Evolutionary conservation across 2,888 invertebrate genomes (phyloP), one percentile per base, ranked within the genome.

Genomic region (Frankliniella intonsa): DNA sequence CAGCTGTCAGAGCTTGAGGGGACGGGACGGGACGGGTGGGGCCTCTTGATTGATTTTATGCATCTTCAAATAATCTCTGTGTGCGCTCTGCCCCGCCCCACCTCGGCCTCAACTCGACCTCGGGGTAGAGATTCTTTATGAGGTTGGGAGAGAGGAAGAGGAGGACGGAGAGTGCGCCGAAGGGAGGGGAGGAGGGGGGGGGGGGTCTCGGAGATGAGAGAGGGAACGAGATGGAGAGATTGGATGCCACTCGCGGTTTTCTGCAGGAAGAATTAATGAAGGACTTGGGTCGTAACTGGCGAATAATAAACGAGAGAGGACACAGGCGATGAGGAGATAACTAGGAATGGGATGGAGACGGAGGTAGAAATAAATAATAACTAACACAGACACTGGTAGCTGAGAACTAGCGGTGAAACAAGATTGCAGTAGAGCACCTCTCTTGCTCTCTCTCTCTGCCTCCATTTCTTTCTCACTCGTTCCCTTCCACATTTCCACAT

Each of bases 201-300:
- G 55, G 55, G 14, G 62, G 62, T 62, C 19, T 19, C 14, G 62
- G n/a, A 17, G 62, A n/a, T n/a, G 7, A 19, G 69, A 69, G 69
- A 69, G 19, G 69, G 22, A 22, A 11, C 11, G 22, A 69, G 69
- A 69, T 69, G 69, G n/a, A 69, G 69, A 19, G 69, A 55, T 55
- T 55, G 55, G 55, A 65, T 9, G n/a, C 65, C 65, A n/a, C 17
- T 17, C 69, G 69, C 69, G 69, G 69, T 69, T 69, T 69, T 69
- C 69, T 69, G 69, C 69, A 22, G 22, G 69, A 22, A 22, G 69
- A 69, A 69, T 69, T 69, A 69, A 69, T 69, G 69, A 69, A 69
- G 62, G 62, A 62, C 62, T 62, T 62, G 69, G 69, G 69, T 69
- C 69, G 69, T 69, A 69, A 69, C 69, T 22, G 69, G 69, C 69